Evolutionary conservation across 2,113 vertebrate species (phyloP).

Genomic region (Casuarius casuarius): DNA sequence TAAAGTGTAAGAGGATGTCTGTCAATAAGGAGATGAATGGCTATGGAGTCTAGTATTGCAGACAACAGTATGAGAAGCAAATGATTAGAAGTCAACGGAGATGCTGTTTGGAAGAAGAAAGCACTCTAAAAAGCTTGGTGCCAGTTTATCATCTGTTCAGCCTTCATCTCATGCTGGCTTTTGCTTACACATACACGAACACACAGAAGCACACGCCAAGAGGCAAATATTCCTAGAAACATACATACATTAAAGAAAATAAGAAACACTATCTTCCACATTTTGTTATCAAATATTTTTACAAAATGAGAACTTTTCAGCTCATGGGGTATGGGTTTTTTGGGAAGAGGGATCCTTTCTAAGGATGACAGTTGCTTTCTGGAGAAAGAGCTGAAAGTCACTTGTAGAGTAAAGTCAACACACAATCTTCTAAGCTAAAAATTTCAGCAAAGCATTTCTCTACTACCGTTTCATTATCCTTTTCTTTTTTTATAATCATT

Average conservation of each 20-base stretch:
- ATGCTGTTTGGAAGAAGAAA: not conserved
- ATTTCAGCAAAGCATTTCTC: not conserved
- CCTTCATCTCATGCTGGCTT: not conserved
- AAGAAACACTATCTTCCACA: not conserved
- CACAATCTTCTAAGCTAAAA: not conserved
- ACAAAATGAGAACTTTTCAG: not conserved
- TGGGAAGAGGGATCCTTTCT: not conserved
- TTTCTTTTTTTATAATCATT: not conserved
- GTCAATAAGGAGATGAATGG: constrained; percentile 29
- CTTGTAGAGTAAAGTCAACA: not conserved
- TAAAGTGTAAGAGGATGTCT: not conserved
- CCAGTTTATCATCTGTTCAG: not conserved
- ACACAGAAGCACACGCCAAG: not conserved
- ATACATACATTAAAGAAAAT: not conserved
- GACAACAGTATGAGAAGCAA: not conserved
- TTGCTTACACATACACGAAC: not conserved
- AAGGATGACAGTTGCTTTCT: not conserved
- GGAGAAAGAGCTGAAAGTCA: not conserved
- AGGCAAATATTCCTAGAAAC: not conserved
- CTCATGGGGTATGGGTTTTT: not conserved
- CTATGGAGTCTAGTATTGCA: not conserved
- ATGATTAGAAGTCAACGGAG: not conserved
- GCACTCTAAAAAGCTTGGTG: not conserved
- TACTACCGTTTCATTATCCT: not conserved
- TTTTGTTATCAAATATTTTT: not conserved